phyloP scores from a whole-genome alignment of 35 echinoderm and acorn worm species.

The Hemicentrotus pulcherrimus region DNA sequence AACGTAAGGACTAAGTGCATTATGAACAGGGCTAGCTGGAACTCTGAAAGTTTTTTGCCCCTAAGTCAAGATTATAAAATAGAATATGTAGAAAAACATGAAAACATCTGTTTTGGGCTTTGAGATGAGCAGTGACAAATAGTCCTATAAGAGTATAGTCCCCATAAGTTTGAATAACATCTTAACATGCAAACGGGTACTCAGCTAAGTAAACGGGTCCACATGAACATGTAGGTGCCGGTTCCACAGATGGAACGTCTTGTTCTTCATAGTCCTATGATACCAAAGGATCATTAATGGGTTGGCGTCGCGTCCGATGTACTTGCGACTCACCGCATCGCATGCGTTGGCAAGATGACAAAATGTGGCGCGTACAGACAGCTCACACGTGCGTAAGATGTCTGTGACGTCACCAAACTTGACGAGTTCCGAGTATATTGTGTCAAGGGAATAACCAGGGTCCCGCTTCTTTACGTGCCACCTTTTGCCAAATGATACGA shows the following conservation, averaged over 20 bases:
- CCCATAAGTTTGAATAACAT: too few relatives aligned
- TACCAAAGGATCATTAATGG: slow-evolving; percentile 56
- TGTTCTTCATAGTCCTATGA: slow-evolving; percentile 55
- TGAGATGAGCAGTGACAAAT: background rate
- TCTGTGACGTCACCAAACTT: slow-evolving; percentile 39
- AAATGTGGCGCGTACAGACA: slow-evolving; percentile 43
- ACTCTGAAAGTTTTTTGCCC: too few relatives aligned
- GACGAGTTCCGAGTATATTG: slow-evolving; percentile 8
- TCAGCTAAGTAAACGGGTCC: slow-evolving; percentile 41
- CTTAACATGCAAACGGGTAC: too few relatives aligned
- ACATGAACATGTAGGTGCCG: slow-evolving; percentile 51
- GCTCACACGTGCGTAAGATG: slow-evolving; percentile 1
- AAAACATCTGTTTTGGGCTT: too few relatives aligned
- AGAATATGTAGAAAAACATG: too few relatives aligned
- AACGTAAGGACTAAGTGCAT: too few relatives aligned
- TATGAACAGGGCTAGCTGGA: too few relatives aligned
- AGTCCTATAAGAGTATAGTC: too few relatives aligned
- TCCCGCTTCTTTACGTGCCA: slow-evolving; percentile 47
- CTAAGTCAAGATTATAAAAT: too few relatives aligned
- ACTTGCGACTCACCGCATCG: background rate
- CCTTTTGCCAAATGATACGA: background rate
- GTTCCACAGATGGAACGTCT: slow-evolving; percentile 48
- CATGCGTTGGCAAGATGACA: slow-evolving; percentile 34
- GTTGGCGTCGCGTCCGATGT: slow-evolving; percentile 29
- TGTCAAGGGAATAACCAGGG: slow-evolving; percentile 14